Base-by-base conservation (phyloP, 2,888 invertebrate genomes). In the Abrostola triplasia region DNA sequence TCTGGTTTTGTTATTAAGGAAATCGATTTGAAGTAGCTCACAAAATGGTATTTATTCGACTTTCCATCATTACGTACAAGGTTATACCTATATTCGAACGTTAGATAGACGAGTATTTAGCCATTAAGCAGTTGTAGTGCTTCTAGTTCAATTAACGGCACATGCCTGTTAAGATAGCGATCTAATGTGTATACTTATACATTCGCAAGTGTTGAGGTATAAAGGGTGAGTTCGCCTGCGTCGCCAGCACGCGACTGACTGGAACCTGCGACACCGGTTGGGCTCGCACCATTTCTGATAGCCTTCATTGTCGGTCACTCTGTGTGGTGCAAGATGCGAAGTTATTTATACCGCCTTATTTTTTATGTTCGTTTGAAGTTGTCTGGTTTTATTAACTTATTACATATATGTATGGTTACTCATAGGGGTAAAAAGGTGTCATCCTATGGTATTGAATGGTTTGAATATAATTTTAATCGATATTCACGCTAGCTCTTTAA, bases 221-320 rank as follows among this genome's bases (percentile, higher is more conserved):
- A 82, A 81, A 83, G 86, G 83, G 84, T 83, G 81, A 74, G 73
- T 9, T 24, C 24, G 24, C 24, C 24, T 24, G 13, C 8, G 7
- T 75, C 70, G 79, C 64, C 65, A 67, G 78, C 84, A 84, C 84
- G 87, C 84, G 85, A 80, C 83, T 48, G 63, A 70, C 55, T 70
- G 65, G 67, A 80, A 77, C 78, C 81, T 82, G 87, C 54, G 84
- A 73, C 86, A 89, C 88, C 88, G 87, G 89, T 88, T 81, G 78
- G 59, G 69, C 80, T 81, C 82, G 82, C 76, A 86, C 84, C 84
- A 86, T 85, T 87, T 88, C 83, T 87, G 86, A 86, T 87, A 83
- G 83, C 86, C 88, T 86, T 86, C 85, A 73, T 80, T 82, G 84
- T 84, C 85, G 83, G 82, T 81, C 85, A 82, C 62, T 63, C 61